Evolutionary conservation across 1,140 invertebrate genomes (phyloP).

Genomic region (Nilaparvata lugens): DNA sequence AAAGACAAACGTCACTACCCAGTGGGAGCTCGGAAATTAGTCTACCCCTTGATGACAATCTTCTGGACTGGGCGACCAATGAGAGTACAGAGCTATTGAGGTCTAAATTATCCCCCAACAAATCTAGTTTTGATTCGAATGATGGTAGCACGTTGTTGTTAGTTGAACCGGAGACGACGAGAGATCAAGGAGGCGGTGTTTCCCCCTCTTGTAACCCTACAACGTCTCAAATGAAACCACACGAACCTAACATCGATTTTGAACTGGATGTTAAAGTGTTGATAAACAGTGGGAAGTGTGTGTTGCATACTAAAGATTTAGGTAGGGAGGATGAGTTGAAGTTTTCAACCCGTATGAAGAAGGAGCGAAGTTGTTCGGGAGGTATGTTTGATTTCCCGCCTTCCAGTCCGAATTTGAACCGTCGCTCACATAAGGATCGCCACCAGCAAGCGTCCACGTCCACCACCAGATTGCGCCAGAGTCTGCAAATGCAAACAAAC

Average conservation of each 20-base stretch:
- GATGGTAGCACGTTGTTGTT: constrained; percentile 13
- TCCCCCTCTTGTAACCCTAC: constrained; percentile 5
- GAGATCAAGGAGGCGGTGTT: constrained; percentile 9
- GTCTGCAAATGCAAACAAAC: constrained; percentile 20
- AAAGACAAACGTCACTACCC: constrained; percentile 51
- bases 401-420: constrained; percentile 40
- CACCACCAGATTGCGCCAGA: constrained; percentile 39
- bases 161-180: constrained; percentile 10
- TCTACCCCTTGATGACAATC: constrained; percentile 45
- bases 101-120: constrained; percentile 1
- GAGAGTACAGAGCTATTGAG: neutral
- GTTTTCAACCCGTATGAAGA: constrained; percentile 50
- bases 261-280: constrained; percentile 93
- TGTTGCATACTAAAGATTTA: constrained; percentile 85
- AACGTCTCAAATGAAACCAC: constrained; percentile 40
- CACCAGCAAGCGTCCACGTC: constrained; percentile 38
- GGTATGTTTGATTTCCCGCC: constrained; percentile 53
- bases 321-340: constrained; percentile 59
- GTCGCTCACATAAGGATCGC: constrained; percentile 39
- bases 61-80: constrained; percentile 15
- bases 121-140: constrained; percentile 12
- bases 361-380: constrained; percentile 61
- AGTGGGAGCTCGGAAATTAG: constrained; percentile 59
- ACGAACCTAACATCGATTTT: constrained; percentile 92
- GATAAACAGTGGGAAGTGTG: constrained; percentile 94